Evolutionary conservation across 1,140 invertebrate species (phyloP).

Genomic region (Tenebrio molitor): DNA sequence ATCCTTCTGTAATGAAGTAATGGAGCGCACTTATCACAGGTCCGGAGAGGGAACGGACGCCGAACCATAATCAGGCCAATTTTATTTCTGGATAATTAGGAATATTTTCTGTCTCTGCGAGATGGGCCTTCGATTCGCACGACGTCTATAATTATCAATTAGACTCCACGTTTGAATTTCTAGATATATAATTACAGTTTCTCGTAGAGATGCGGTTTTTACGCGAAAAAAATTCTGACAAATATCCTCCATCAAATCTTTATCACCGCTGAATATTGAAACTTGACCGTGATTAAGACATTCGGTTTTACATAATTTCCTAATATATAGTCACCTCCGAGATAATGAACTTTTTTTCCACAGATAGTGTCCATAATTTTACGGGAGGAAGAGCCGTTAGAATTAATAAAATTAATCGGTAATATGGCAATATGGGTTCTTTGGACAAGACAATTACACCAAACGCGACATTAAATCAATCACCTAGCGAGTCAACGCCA

Average conservation of each 20-base stretch:
- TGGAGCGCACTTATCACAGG: constrained; percentile 22
- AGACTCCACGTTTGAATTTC: neutral
- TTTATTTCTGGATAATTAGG: constrained; percentile 14
- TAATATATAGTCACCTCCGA: constrained; percentile 6
- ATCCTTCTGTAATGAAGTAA: constrained; percentile 22
- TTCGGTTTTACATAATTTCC: constrained; percentile 2
- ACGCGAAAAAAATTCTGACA: neutral
- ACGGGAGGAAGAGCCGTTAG: constrained; percentile 6
- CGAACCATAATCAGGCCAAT: neutral
- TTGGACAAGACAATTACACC: constrained; percentile 46
- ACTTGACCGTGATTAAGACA: neutral
- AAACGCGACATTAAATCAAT: constrained; percentile 45
- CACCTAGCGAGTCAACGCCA: constrained; percentile 25
- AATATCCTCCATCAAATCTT: constrained; percentile 7
- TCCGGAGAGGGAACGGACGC: neutral
- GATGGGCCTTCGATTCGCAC: too few species aligned
- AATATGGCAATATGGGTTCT: constrained; percentile 32
- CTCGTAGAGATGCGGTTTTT: neutral
- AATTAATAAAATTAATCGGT: constrained; percentile 34
- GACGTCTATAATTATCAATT: constrained; percentile 36
- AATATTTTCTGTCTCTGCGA: neutral
- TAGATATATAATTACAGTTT: neutral
- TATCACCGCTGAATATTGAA: neutral
- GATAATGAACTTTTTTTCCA: constrained; percentile 5
- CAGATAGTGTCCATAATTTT: neutral